Evolutionary conservation across 1,140 invertebrate species (phyloP).

Genomic region (Ceratina australensis): DNA sequence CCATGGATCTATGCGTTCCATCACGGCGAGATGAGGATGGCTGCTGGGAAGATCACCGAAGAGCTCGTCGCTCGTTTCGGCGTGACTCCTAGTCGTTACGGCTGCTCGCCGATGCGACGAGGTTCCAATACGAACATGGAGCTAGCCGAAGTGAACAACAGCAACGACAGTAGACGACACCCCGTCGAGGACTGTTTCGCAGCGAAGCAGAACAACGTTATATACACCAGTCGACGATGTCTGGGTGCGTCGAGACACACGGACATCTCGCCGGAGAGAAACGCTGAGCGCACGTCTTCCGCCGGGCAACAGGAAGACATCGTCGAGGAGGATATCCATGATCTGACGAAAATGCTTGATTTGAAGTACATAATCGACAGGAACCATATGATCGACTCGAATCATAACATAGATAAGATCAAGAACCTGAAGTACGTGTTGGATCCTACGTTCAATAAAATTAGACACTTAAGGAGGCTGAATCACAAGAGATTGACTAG

Average conservation of each 20-base stretch:
- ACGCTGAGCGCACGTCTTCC: constrained; percentile 45
- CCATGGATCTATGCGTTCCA: constrained; percentile 86
- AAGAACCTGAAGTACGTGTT: constrained; percentile 74
- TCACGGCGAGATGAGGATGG: constrained; percentile 83
- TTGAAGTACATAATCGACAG: constrained; percentile 72
- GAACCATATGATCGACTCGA: constrained; percentile 73
- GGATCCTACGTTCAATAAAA: constrained; percentile 75
- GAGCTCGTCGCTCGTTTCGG: constrained; percentile 77
- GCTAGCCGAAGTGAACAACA: constrained; percentile 70
- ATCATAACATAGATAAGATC: constrained; percentile 76
- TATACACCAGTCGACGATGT: constrained; percentile 66
- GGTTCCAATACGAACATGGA: constrained; percentile 73
- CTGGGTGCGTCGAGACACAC: constrained; percentile 63
- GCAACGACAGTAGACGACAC: constrained; percentile 62
- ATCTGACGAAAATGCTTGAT: constrained; percentile 75
- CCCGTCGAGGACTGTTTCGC: constrained; percentile 73
- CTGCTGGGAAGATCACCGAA: constrained; percentile 81
- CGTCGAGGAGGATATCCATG: constrained; percentile 72
- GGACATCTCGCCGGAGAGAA: constrained; percentile 71
- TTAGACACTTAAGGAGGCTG: constrained; percentile 70
- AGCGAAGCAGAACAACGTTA: constrained; percentile 61
- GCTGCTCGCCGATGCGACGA: constrained; percentile 70
- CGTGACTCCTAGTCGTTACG: constrained; percentile 74
- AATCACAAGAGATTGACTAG: constrained; percentile 65
- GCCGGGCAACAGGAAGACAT: constrained; percentile 60